Conservation (phyloP, 2,113 vertebrate species). For the Scomber scombrus region DNA sequence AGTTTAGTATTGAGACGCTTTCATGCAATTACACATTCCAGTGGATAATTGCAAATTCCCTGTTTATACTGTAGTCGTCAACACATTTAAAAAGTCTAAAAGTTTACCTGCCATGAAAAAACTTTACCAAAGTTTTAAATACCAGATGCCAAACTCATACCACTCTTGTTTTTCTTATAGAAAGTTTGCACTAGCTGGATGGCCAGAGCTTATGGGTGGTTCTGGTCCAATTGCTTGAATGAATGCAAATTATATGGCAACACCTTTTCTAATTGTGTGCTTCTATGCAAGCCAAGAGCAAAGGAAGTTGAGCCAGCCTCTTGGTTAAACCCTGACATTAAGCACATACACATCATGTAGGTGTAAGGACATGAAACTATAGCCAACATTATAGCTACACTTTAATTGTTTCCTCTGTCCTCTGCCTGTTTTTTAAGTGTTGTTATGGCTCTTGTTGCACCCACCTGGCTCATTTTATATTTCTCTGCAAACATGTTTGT, state of each 20-base stretch:
- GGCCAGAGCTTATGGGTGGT: not conserved
- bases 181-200: not conserved
- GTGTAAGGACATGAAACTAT: not conserved
- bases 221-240: not conserved
- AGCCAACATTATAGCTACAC: not conserved
- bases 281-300: slow-evolving; percentile 30
- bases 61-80: not conserved
- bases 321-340: not conserved
- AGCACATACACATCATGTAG: not conserved
- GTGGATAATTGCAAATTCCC: not conserved
- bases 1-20: not conserved
- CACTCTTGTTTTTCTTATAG: too few species aligned
- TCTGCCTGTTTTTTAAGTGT: not conserved
- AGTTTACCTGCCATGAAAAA: not conserved
- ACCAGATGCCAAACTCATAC: not conserved
- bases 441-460: not conserved
- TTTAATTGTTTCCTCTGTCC: not conserved
- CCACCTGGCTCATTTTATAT: not conserved
- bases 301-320: slow-evolving; percentile 19
- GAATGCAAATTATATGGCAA: slow-evolving; percentile 13
- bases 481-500: not conserved
- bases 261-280: not conserved
- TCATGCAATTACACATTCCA: slow-evolving; percentile 12
- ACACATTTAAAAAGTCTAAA: not conserved
- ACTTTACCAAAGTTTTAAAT: not conserved